Conservation (phyloP, 2,888 invertebrate genomes). For the Augiades crinisus region DNA sequence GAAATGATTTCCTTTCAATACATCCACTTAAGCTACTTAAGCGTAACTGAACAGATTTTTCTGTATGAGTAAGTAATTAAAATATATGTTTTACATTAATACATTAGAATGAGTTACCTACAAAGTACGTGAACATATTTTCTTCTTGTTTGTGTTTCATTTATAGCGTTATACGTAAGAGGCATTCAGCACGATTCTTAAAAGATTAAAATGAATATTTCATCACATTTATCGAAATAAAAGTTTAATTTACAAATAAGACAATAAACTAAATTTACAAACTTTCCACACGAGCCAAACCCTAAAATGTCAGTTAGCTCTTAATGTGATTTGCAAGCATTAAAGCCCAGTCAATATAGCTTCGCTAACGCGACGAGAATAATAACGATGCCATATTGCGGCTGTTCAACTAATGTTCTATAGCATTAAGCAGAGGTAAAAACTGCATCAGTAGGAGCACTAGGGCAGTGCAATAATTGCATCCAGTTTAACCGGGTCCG, state of each 20-base stretch:
- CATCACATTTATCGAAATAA: too few relatives aligned
- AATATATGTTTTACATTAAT: too few relatives aligned
- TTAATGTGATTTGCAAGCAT: constrained; percentile 11
- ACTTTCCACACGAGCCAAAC: not conserved
- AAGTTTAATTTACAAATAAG: too few relatives aligned
- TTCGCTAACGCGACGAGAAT: not conserved
- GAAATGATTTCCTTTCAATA: constrained; percentile 18
- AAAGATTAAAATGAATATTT: too few relatives aligned
- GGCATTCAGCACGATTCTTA: too few relatives aligned
- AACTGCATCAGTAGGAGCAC: constrained; percentile 60
- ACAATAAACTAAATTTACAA: too few relatives aligned
- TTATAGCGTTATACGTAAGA: too few relatives aligned
- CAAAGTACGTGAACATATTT: too few relatives aligned
- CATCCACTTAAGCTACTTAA: constrained; percentile 7
- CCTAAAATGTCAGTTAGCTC: constrained; percentile 2
- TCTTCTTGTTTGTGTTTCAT: too few relatives aligned
- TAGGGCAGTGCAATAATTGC: constrained; percentile 80
- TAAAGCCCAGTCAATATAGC: constrained; percentile 5
- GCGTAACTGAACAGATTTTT: not conserved
- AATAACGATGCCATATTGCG: constrained; percentile 11
- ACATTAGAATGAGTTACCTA: too few relatives aligned
- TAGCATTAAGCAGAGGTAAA: constrained; percentile 32
- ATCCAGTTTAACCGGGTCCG: constrained; percentile 77
- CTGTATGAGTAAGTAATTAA: too few relatives aligned
- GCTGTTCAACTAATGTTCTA: not conserved